Conservation (phyloP, 2,888 invertebrate species). For the Euphydryas editha region DNA sequence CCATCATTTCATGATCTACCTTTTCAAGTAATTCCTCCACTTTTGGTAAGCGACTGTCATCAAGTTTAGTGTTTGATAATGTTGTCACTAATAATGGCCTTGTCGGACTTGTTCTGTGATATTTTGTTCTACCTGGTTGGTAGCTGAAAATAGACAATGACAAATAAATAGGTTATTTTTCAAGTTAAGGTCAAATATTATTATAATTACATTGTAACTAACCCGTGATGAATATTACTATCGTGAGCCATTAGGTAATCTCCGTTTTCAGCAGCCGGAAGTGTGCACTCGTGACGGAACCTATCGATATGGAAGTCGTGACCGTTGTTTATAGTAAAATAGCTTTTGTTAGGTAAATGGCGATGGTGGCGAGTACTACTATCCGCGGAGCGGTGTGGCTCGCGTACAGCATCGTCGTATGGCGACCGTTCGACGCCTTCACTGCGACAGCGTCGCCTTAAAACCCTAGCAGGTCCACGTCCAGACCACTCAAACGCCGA, state of each 20-base stretch:
- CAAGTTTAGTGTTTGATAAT: slow-evolving; percentile 71
- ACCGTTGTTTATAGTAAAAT: slow-evolving; percentile 68
- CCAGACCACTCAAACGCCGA: slow-evolving; percentile 72
- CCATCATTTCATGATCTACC: slow-evolving; percentile 74
- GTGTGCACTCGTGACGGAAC: slow-evolving; percentile 69
- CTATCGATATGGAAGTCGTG: slow-evolving; percentile 56
- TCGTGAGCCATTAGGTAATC: slow-evolving; percentile 77
- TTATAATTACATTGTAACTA: slow-evolving; percentile 45
- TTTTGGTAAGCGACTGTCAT: slow-evolving; percentile 71
- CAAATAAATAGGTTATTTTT: neutral
- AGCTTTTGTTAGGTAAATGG: slow-evolving; percentile 65
- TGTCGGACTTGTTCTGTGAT: slow-evolving; percentile 65
- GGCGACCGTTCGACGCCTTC: slow-evolving; percentile 79
- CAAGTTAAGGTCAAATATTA: slow-evolving; percentile 37
- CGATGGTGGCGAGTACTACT: slow-evolving; percentile 59
- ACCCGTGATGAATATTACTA: slow-evolving; percentile 64
- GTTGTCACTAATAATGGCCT: slow-evolving; percentile 70
- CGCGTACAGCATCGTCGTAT: slow-evolving; percentile 74
- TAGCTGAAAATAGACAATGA: slow-evolving; percentile 53
- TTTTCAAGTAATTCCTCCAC: slow-evolving; percentile 77
- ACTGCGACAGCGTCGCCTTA: slow-evolving; percentile 79
- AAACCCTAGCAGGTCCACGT: slow-evolving; percentile 69
- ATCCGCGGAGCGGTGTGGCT: slow-evolving; percentile 63
- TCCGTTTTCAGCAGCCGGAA: slow-evolving; percentile 73
- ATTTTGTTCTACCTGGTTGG: slow-evolving; percentile 68